Base-by-base conservation (phyloP, 2,797 vertebrate species). In the Clarias pachynema region DNA sequence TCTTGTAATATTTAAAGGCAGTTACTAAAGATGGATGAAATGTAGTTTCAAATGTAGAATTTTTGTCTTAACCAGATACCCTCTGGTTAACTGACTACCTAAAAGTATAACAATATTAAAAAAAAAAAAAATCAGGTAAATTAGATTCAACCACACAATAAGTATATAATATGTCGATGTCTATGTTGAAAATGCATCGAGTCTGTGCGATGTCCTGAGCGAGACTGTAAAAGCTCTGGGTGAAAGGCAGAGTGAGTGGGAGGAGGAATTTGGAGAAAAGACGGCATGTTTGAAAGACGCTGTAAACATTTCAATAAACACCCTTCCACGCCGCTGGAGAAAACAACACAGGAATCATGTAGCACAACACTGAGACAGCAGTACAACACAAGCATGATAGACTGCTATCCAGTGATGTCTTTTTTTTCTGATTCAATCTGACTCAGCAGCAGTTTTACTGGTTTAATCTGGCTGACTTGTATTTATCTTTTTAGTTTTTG, bases 301-400 rank as follows among this genome's bases (percentile, higher is more conserved):
- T 14, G 85, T 89, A 89, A 89, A 88, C 89, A 90, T 90, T 90
- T 90, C 88, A 90, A 90, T 89, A 90, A 90, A 90, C 89, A 88
- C 85, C 78, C 68, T 14, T 81, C 84, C 60, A 87, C 87, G 73
- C 81, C 16, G 12, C 56, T 24, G 63, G 63, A 66, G 72, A 62
- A 89, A 88, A 89, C 84, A 87, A 69, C 66, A 82, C 60, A 62
- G 72, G 81, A 91, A 88, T 80, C 37, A 40, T 49, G 73, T 65
- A 84, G 68, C 70, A 83, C 84, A 73, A 82, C 72, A 74, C 31
- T 65, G 63, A 83, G 22, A 79, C 73, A 86, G 79, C 84, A 79
- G 40, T 4, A 57, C 15, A 81, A 34, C 57, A 40, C 16, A 66
- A 85, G 65, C 82, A 7, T 56, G 70, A 59, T 53, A 57, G 24